A percentile compares a stretch with the other conserved stretches of the same genome.
Evolutionary conservation across 1,140 invertebrate genomes (phyloP).

Genomic region (Brachystomella parvula): DNA sequence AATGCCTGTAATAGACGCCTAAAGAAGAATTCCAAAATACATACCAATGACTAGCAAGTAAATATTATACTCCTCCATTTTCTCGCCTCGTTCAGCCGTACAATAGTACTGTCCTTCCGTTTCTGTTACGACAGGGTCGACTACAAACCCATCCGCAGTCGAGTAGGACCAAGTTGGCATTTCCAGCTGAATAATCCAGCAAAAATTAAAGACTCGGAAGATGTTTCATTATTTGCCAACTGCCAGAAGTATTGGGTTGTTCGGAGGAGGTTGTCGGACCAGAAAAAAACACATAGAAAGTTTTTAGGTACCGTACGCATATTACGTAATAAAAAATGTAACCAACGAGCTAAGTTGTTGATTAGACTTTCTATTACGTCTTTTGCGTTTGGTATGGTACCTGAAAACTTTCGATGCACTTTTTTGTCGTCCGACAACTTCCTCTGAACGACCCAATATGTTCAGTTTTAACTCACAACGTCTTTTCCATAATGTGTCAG

Average conservation of each 20-base stretch:
- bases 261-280: not conserved
- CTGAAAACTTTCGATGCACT: not conserved
- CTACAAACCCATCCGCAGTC: not conserved
- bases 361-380: not conserved
- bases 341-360: not conserved
- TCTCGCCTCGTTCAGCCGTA: not conserved
- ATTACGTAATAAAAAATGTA: not conserved
- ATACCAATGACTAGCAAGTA: not conserved
- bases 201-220: not conserved
- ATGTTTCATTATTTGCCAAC: not conserved
- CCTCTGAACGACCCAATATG: not conserved
- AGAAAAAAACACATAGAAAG: not conserved
- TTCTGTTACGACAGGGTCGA: constrained; percentile 5
- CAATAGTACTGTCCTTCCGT: not conserved
- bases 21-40: not conserved
- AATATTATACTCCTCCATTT: not conserved
- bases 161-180: constrained; percentile 1
- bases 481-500: not conserved
- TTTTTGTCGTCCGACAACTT: not conserved
- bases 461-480: not conserved
- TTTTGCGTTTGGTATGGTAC: not conserved
- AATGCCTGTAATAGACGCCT: not conserved
- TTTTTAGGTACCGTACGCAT: not conserved
- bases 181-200: not conserved
- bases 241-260: not conserved